Conservation (phyloP, 2,888 invertebrate species). For the Oxyscelio sp. region DNA sequence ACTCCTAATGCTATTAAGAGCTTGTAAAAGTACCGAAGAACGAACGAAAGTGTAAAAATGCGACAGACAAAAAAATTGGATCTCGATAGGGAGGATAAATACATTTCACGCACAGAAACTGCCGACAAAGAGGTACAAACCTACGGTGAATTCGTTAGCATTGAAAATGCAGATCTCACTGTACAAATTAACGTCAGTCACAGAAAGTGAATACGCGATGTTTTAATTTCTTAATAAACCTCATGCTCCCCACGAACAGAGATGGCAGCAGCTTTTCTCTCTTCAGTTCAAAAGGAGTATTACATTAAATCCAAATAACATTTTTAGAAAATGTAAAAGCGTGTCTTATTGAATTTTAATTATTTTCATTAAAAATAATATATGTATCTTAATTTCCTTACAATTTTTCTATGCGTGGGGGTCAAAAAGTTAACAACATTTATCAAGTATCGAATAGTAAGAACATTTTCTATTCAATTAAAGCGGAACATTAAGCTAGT, state of each 20-base stretch:
- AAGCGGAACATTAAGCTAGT: not conserved
- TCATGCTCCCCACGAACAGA: too few relatives aligned
- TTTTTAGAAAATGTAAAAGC: too few relatives aligned
- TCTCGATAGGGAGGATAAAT: slow-evolving; percentile 54
- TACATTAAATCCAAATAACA: too few relatives aligned
- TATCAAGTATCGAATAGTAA: not conserved
- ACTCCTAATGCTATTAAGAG: slow-evolving; percentile 79
- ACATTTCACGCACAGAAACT: slow-evolving; percentile 51
- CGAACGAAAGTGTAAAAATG: slow-evolving; percentile 34
- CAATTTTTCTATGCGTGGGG: too few relatives aligned
- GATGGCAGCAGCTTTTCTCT: too few relatives aligned
- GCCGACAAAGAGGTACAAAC: slow-evolving; percentile 51
- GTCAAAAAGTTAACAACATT: too few relatives aligned
- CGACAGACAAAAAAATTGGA: slow-evolving; percentile 29
- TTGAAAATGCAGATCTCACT: slow-evolving; percentile 33
- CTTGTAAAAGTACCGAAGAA: slow-evolving; percentile 37
- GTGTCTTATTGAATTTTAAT: too few relatives aligned
- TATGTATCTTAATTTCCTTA: too few relatives aligned
- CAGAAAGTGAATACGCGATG: slow-evolving; percentile 8
- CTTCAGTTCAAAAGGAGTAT: too few relatives aligned
- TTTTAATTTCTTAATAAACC: not conserved
- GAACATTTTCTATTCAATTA: slow-evolving; percentile 4
- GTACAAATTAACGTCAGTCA: slow-evolving; percentile 34
- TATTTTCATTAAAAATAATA: too few relatives aligned
- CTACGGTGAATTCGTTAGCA: slow-evolving; percentile 33